Base-by-base conservation (phyloP, 2,888 invertebrate species). In the Labia minor region DNA sequence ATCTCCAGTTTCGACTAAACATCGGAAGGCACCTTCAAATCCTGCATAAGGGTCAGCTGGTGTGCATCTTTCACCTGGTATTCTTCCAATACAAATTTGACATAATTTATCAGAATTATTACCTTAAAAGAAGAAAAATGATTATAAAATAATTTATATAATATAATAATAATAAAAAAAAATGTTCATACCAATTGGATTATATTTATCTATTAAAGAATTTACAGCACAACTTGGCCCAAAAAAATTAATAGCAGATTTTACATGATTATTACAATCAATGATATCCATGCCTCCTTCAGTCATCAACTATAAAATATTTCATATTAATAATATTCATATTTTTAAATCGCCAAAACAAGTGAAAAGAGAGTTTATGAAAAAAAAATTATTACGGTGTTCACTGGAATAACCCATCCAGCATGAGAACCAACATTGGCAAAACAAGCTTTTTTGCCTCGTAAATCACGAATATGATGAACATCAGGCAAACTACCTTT, bases 211-310 rank as follows among this genome's bases (percentile, higher is more conserved):
- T 65, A 89, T 85, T 63, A 97, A 79, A 0, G 94, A 91, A 77
- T 96, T 94, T 0, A 94, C 92, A 8, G 96, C 94, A 77, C 97
- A 98, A 19, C 95, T 94, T 16, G 87, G 86, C 0, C 92, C 91
- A 75, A 97, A 97, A 77, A 85, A 96, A 67, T 88, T 85, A 0
- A 90, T 90, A 0, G 95, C 91, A 0, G 95, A 91, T 78, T 97
- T 95, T 0, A 97, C 92, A 74, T 95, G 93, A 77, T 97, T 97
- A 74, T 97, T 97, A 76, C 97, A 97, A 75, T 97, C 95, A 11
- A 87, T 83, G 63, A 93, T 85, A 75, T 90, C 88, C 80, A 95
- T 83, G 1, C 87, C 88, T 1, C 90, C 90, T 73, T 86, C 82
- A 75, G 84, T 84, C 86, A 96, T 90, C 16, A 97, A 78, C 87